Percentiles rank a stretch among this genome's conserved stretches.
Evolutionary conservation across 1,140 invertebrate species (phyloP).

Genomic region (Calliopsis andreniformis): DNA sequence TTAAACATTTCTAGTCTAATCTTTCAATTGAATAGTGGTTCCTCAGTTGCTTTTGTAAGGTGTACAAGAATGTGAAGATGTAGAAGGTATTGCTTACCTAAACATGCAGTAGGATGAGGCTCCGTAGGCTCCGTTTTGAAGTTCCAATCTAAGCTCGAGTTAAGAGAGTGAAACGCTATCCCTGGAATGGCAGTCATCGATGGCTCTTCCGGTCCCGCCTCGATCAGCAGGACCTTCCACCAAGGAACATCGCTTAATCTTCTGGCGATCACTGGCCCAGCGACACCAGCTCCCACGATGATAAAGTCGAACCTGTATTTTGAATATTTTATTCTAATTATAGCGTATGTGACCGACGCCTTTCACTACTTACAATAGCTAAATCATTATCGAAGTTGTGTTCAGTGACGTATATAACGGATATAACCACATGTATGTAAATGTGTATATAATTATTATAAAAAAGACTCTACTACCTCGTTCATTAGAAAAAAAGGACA

Average conservation of each 20-base stretch:
- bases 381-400: too few species aligned
- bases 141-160: constrained; percentile 84
- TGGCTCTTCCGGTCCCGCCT: constrained; percentile 90
- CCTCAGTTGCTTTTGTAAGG: too few species aligned
- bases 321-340: background rate
- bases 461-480: too few species aligned
- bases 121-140: constrained; percentile 84
- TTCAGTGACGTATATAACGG: too few species aligned
- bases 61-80: too few species aligned
- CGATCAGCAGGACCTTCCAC: constrained; percentile 83
- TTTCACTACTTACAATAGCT: too few species aligned
- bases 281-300: constrained; percentile 83
- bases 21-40: too few species aligned
- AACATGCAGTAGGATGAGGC: constrained; percentile 78
- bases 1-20: too few species aligned
- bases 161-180: constrained; percentile 83
- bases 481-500: too few species aligned
- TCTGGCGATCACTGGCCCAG: constrained; percentile 85
- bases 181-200: constrained; percentile 86
- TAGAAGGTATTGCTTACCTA: constrained; percentile 65
- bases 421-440: too few species aligned
- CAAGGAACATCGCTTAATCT: constrained; percentile 76
- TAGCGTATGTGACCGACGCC: too few species aligned
- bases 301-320: constrained; percentile 81
- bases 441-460: too few species aligned